A percentile compares a stretch with the other conserved stretches of the same genome.
phyloP scores from a whole-genome alignment of 2,797 vertebrate species.

The Myotis findleyi region DNA sequence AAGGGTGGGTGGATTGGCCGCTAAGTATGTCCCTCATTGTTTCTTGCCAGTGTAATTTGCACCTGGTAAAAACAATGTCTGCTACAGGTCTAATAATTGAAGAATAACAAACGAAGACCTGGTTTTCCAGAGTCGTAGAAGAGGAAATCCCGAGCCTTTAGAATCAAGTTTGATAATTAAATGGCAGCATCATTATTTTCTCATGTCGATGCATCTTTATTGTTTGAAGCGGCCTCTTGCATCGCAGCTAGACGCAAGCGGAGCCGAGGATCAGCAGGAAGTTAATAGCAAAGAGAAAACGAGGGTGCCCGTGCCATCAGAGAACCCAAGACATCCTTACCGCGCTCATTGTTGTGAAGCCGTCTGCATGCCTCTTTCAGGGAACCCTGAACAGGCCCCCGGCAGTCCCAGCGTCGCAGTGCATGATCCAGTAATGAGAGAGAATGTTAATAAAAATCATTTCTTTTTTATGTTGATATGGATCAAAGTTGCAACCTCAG shows the following conservation, averaged over 20 bases:
- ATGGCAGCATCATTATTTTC: conserved; percentile 59
- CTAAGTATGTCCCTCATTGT: not conserved
- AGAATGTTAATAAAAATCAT: conserved; percentile 74
- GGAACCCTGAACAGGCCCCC: conserved; percentile 40
- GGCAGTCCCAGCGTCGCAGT: conserved; percentile 17
- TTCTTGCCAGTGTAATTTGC: not conserved
- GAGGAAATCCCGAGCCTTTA: conserved; percentile 42
- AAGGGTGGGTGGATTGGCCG: not conserved
- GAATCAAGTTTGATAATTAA: conserved; percentile 50
- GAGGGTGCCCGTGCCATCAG: conserved; percentile 32
- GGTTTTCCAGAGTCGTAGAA: not conserved
- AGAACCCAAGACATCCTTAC: conserved; percentile 55
- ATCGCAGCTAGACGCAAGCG: conserved; percentile 38
- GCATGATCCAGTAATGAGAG: conserved; percentile 72
- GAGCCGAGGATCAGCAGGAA: conserved; percentile 41
- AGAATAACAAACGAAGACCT: not conserved
- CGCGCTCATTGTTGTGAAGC: conserved; percentile 54
- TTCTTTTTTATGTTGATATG: conserved; percentile 74
- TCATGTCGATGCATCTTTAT: not conserved
- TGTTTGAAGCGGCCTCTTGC: conserved; percentile 33
- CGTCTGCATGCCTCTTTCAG: conserved; percentile 59
- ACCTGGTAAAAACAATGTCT: not conserved
- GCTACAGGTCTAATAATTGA: not conserved
- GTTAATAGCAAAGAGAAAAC: conserved; percentile 51
- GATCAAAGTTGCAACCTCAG: conserved; percentile 78